A percentile compares a stretch with the other conserved stretches of the same genome.
phyloP scores from a whole-genome alignment of 2,888 invertebrate species.

The Sturmia bella region DNA sequence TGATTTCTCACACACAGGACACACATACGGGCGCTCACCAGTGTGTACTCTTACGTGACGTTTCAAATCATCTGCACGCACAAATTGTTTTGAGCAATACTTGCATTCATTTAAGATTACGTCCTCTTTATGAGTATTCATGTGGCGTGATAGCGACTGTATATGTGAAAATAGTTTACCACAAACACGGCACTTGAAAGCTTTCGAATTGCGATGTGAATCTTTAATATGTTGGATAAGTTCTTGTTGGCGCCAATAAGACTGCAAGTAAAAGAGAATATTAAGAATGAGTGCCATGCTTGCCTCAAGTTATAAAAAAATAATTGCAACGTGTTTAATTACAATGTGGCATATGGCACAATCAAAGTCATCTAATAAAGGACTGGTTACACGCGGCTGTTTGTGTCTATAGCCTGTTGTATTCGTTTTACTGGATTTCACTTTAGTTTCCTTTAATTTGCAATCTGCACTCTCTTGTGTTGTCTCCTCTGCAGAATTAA shows the following conservation, averaged over 20 bases:
- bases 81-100: constrained; percentile 62
- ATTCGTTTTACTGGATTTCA: neutral
- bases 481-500: neutral
- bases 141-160: constrained; percentile 71
- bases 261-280: constrained; percentile 47
- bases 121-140: constrained; percentile 62
- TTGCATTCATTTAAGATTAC: constrained; percentile 54
- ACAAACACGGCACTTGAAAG: constrained; percentile 69
- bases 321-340: neutral
- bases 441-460: constrained; percentile 11
- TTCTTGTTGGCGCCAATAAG: constrained; percentile 58
- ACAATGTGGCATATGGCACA: constrained; percentile 67
- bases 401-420: constrained; percentile 43
- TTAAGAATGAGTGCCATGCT: neutral
- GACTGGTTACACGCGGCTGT: constrained; percentile 57
- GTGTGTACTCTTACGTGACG: constrained; percentile 69
- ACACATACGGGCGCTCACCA: constrained; percentile 69
- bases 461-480: neutral
- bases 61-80: constrained; percentile 62
- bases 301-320: too few species aligned
- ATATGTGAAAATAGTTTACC: constrained; percentile 63
- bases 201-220: constrained; percentile 68
- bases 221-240: constrained; percentile 64
- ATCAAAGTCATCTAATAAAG: constrained; percentile 54
- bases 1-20: constrained; percentile 57